Evolutionary conservation across 2,888 invertebrate species (phyloP).

Genomic region (Augiades crinisus): DNA sequence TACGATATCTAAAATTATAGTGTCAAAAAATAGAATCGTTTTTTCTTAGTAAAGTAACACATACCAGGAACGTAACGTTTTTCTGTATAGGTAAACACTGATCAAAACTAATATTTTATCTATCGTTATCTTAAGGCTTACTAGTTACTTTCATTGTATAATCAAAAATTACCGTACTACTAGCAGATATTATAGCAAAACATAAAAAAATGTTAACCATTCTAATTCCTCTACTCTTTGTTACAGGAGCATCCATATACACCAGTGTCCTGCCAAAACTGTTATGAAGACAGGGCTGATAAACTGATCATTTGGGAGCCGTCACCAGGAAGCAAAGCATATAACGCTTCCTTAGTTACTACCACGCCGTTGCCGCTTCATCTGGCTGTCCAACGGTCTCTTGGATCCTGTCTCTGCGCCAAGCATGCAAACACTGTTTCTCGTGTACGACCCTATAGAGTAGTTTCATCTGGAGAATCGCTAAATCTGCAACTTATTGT

Average conservation of each 20-base stretch:
- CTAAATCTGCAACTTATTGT: slow-evolving; percentile 91
- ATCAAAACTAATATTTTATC: too few species aligned
- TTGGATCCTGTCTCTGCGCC: slow-evolving; percentile 88
- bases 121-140: too few species aligned
- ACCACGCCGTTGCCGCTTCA: slow-evolving; percentile 80
- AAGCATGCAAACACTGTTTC: slow-evolving; percentile 81
- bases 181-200: too few species aligned
- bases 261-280: slow-evolving; percentile 90
- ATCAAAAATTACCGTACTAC: too few species aligned
- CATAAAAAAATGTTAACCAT: too few species aligned
- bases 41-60: too few species aligned
- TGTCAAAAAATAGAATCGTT: too few species aligned
- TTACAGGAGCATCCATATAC: slow-evolving; percentile 88
- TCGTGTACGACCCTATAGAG: slow-evolving; percentile 82
- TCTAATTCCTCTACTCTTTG: slow-evolving; percentile 28
- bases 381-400: slow-evolving; percentile 84
- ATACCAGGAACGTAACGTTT: too few species aligned
- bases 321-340: slow-evolving; percentile 54
- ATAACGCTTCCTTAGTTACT: slow-evolving; percentile 55
- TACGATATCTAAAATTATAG: too few species aligned
- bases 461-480: slow-evolving; percentile 90
- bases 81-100: too few species aligned
- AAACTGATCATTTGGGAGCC: slow-evolving; percentile 92
- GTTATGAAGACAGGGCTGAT: slow-evolving; percentile 93
- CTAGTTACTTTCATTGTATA: too few species aligned